Evolutionary conservation across 2,888 invertebrate genomes (phyloP).

Genomic region (Epinotia demarniana): DNA sequence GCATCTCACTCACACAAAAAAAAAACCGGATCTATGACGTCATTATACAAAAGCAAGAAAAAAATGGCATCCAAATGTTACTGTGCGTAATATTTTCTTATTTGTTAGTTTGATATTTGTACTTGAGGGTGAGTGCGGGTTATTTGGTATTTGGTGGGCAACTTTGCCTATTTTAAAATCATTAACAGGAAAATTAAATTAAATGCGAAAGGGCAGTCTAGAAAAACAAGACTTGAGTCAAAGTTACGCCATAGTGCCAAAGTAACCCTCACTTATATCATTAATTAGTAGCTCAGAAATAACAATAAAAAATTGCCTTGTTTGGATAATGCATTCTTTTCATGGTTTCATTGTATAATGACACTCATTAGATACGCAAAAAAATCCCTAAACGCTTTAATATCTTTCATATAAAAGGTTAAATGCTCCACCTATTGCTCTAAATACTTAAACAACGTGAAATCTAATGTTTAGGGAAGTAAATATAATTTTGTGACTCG

Average conservation of each 20-base stretch:
- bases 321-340: slow-evolving; percentile 3
- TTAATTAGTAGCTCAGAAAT: neutral
- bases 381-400: slow-evolving; percentile 64
- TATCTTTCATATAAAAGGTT: slow-evolving; percentile 78
- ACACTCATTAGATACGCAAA: slow-evolving; percentile 59
- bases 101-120: neutral
- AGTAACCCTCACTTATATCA: neutral
- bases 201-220: slow-evolving; percentile 17
- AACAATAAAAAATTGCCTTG: neutral
- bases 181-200: neutral
- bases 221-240: neutral
- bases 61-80: slow-evolving; percentile 6
- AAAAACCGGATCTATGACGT: slow-evolving; percentile 8
- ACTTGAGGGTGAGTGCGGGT: neutral
- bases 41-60: neutral
- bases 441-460: slow-evolving; percentile 79
- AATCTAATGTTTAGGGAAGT: slow-evolving; percentile 78
- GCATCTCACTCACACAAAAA: slow-evolving; percentile 38
- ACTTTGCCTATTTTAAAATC: neutral
- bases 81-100: neutral
- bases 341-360: neutral
- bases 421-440: slow-evolving; percentile 81
- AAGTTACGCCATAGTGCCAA: neutral
- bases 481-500: slow-evolving; percentile 84
- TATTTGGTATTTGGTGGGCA: neutral